Base-by-base conservation (phyloP, 2,888 invertebrate species). In the Xiphydria camelus region DNA sequence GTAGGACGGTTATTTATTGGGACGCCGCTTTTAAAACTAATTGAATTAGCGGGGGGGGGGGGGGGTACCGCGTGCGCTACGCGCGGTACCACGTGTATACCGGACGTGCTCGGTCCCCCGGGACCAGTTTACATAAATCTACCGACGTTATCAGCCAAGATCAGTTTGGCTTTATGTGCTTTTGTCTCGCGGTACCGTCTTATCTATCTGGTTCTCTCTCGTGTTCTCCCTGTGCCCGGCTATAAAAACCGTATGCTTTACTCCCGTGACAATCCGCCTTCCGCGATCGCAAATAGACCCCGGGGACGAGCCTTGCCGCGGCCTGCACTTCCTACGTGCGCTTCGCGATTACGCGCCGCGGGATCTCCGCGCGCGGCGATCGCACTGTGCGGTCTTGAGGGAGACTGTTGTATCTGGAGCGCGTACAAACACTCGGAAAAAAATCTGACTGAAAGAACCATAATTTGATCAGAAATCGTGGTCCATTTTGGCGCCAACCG, bases 41-140 rank as follows among this genome's bases (percentile, higher is more conserved):
- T 58, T 57, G 56, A 58, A 49, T 47, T 26, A 26, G 26, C 26
- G 10, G 26, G 14, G 14, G 26, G 10, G 14, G n/a, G 26, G 10
- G 12, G 10, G 26, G 12, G 26, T 26, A 10, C 26, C 26, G 5
- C 14, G 26, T 26, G 9, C 6, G 14, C n/a, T 2, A 26, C 14
- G 10, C n/a, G n/a, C 14, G 3, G 10, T 7, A 6, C 2, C 32
- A 33, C 22, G 23, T 15, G 9, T 26, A 37, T 15, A 18, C 15
- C 10, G 36, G 19, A 26, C 10, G 12, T 10, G 26, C 26, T 26
- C n/a, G 26, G 10, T 14, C 14, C 45, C 35, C 41, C 38, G 33
- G 45, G 45, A 54, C 54, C 51, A 51, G 54, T 54, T 51, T 49
- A 47, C 51, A 54, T 54, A 54, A 54, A 54, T 54, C 54, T 51